Conservation (phyloP, 2,113 vertebrate genomes). For the Protobothrops flavoviridis region DNA sequence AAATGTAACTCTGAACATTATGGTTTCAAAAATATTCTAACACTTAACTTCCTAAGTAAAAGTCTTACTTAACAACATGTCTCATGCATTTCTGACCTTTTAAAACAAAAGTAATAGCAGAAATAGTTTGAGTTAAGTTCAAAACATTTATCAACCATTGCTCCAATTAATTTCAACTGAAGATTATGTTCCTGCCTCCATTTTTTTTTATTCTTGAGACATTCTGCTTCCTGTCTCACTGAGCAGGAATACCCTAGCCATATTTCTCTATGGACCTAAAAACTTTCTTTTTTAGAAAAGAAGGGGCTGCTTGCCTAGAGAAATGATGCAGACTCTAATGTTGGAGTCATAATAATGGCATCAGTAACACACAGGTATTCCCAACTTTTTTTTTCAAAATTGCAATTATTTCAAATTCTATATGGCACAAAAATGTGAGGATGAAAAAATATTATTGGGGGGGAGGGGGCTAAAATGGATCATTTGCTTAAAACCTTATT, state of each 20-base stretch:
- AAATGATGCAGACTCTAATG: background rate
- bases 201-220: background rate
- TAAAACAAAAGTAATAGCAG: background rate
- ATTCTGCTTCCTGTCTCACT: background rate
- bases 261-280: background rate
- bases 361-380: background rate
- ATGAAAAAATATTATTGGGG: background rate
- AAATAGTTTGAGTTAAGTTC: background rate
- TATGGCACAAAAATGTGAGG: background rate
- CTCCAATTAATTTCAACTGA: background rate
- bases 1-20: background rate
- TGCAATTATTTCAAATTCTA: background rate
- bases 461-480: background rate
- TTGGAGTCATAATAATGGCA: background rate
- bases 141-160: background rate
- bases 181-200: background rate
- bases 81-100: background rate
- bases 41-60: background rate
- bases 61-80: background rate
- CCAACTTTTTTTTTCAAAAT: background rate
- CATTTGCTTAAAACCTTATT: background rate
- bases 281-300: background rate
- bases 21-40: background rate
- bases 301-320: background rate
- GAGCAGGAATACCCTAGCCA: too few relatives aligned